These are phyloP conservation scores for Metellina segmentata DNA, from an alignment of 2,888 invertebrate species.

Conservation along the genomic window DNA sequence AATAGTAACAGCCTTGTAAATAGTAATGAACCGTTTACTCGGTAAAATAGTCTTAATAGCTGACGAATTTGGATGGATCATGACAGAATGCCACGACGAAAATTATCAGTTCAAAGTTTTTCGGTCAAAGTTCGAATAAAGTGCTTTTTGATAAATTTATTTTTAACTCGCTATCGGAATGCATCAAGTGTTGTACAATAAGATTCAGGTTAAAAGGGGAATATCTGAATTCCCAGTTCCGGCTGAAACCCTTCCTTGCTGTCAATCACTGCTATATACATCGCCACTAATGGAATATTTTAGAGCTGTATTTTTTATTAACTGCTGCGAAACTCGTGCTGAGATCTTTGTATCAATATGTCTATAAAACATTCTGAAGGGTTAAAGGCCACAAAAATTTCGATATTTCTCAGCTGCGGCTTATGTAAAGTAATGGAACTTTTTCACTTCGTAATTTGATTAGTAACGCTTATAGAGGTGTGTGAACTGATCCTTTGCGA, in stretches of 20 bases:
- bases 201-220: conserved; percentile 51
- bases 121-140: conserved; percentile 37
- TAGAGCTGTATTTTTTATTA: not conserved
- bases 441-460: no score
- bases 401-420: not conserved
- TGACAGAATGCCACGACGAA: not conserved
- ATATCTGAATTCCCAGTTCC: not conserved
- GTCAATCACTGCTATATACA: conserved; percentile 29
- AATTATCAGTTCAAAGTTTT: conserved; percentile 8
- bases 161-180: conserved; percentile 26
- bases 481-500: no score
- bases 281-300: not conserved
- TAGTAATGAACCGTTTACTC: not conserved
- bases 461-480: no score
- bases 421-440: not conserved
- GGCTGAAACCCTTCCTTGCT: conserved; percentile 21
- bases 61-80: not conserved
- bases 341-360: not conserved
- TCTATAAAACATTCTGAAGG: not conserved
- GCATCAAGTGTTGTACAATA: conserved; percentile 5
- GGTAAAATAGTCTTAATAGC: not conserved
- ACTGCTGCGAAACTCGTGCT: not conserved
- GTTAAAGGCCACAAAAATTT: not conserved
- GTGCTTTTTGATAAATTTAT: conserved; percentile 34
- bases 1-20: not conserved